Evolutionary conservation across 2,797 vertebrate species (phyloP).

Genomic region (Phrynocephalus vlangalii): DNA sequence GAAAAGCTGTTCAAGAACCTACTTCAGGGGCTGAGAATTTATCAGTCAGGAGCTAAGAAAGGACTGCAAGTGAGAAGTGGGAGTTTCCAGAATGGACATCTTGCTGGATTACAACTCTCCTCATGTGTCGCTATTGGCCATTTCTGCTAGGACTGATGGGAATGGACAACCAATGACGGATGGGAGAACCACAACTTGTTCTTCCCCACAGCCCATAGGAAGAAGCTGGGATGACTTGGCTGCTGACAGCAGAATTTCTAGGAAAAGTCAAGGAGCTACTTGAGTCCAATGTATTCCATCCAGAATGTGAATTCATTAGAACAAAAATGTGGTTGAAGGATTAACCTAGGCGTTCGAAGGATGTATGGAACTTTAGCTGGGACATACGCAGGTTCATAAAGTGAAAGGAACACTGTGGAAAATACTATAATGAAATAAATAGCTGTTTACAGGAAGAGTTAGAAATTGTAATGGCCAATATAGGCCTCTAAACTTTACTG

Average conservation of each 20-base stretch:
- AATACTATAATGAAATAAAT: background rate
- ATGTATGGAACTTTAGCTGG: too few relatives aligned
- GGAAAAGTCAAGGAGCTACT: background rate
- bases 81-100: too few relatives aligned
- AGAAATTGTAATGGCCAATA: background rate
- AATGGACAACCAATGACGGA: background rate
- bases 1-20: too few relatives aligned
- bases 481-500: background rate
- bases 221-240: background rate
- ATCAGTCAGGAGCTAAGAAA: too few relatives aligned
- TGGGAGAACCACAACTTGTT: background rate
- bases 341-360: too few relatives aligned
- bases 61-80: background rate
- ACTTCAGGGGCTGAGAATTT: too few relatives aligned
- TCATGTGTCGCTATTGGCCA: background rate
- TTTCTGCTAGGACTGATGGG: background rate
- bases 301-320: background rate
- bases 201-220: too few relatives aligned
- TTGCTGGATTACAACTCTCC: background rate
- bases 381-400: too few relatives aligned
- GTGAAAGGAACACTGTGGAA: background rate
- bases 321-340: too few relatives aligned
- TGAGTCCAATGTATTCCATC: background rate
- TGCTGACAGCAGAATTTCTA: background rate
- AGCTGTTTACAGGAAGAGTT: background rate